A percentile compares a stretch with the other conserved stretches of the same genome.
Evolutionary conservation across 2,797 vertebrate genomes (phyloP).

Genomic region (Myoxocephalus aenaeus): DNA sequence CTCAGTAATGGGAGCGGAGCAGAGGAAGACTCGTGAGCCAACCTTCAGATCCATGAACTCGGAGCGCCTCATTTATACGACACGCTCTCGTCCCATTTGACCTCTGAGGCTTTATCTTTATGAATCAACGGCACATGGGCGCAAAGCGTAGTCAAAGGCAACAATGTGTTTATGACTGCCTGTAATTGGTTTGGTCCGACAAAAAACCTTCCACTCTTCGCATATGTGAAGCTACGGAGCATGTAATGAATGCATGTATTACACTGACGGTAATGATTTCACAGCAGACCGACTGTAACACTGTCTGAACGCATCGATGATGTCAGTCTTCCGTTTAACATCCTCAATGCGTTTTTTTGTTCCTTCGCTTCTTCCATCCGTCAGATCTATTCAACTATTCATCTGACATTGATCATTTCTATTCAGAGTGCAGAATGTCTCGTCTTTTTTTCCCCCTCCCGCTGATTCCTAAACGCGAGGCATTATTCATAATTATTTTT

Average conservation of each 20-base stretch:
- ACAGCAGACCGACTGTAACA: neutral
- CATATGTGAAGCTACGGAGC: neutral
- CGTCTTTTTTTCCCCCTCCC: neutral
- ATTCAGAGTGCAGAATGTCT: conserved; percentile 11
- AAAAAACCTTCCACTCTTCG: neutral
- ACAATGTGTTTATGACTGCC: conserved; percentile 7
- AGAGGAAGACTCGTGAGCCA: conserved; percentile 25
- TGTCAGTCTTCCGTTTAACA: conserved; percentile 2
- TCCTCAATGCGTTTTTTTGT: neutral
- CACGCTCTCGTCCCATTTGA: conserved; percentile 30
- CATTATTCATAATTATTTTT: conserved; percentile 37
- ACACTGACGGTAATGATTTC: neutral
- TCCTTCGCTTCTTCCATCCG: conserved; percentile 7
- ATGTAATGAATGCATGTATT: neutral
- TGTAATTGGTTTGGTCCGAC: conserved; percentile 1
- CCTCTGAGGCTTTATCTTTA: conserved; percentile 15
- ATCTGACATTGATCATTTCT: conserved; percentile 25
- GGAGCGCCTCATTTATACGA: conserved; percentile 15
- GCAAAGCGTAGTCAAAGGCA: neutral
- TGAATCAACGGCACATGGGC: conserved; percentile 10
- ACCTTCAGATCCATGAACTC: conserved; percentile 24
- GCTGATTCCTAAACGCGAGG: conserved; percentile 13
- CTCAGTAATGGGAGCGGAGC: neutral
- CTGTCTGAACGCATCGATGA: neutral
- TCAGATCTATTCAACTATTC: conserved; percentile 16